A percentile compares a stretch with the other conserved stretches of the same genome.
phyloP scores from a whole-genome alignment of 2,888 invertebrate species.

The Drosophila atripex region DNA sequence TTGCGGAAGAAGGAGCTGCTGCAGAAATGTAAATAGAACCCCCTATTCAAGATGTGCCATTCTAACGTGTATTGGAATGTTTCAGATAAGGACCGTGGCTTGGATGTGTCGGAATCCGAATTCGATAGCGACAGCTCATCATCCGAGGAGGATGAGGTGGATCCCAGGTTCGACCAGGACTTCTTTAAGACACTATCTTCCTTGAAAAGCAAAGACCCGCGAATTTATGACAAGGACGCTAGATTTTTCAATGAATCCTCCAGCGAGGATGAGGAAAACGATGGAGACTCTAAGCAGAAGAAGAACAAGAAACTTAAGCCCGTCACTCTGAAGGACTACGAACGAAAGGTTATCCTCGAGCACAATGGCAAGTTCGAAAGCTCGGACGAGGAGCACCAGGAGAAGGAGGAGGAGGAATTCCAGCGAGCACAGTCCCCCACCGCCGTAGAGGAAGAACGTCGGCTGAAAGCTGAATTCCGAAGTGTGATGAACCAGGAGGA shows the following conservation, averaged over 20 bases:
- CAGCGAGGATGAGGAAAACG: conserved; percentile 54
- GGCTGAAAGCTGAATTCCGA: conserved; percentile 87
- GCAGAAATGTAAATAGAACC: conserved; percentile 87
- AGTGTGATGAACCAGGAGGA: conserved; percentile 84
- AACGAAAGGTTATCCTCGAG: conserved; percentile 89
- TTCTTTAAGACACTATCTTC: conserved; percentile 94
- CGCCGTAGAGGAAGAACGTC: conserved; percentile 88
- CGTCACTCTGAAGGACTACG: conserved; percentile 91
- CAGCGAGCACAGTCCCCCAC: conserved; percentile 84
- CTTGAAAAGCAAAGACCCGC: conserved; percentile 94
- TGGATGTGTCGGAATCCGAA: conserved; percentile 75
- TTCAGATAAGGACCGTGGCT: conserved; percentile 80
- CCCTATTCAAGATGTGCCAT: not conserved
- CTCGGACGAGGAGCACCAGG: conserved; percentile 65
- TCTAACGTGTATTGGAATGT: not conserved
- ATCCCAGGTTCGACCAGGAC: conserved; percentile 88
- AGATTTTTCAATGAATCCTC: conserved; percentile 87
- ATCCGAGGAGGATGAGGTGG: conserved; percentile 79
- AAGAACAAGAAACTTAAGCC: conserved; percentile 85
- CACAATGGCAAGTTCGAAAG: conserved; percentile 86
- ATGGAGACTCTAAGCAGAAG: conserved; percentile 39
- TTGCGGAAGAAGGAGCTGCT: conserved; percentile 94
- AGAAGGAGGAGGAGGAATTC: conserved; percentile 46
- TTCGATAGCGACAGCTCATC: conserved; percentile 78
- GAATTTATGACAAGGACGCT: conserved; percentile 91